phyloP scores from a whole-genome alignment of 2,888 invertebrate genomes.

The Drosophila melanosoma region DNA sequence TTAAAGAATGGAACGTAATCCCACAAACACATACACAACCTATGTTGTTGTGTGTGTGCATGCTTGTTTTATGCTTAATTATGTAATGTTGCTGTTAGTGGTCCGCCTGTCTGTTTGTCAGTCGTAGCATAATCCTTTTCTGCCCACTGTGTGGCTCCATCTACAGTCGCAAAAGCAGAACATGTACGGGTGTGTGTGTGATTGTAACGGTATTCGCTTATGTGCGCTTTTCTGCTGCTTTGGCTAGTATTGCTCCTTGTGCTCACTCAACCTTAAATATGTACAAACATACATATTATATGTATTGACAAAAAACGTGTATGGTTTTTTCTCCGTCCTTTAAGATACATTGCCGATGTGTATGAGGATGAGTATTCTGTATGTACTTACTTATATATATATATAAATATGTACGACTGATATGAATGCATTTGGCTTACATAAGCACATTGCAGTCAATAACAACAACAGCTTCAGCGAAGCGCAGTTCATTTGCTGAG shows the following conservation, averaged over 20 bases:
- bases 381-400: neutral
- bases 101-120: neutral
- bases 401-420: conserved; percentile 11
- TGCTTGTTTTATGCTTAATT: conserved; percentile 44
- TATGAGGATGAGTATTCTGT: neutral
- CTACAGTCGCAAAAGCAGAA: conserved; percentile 12
- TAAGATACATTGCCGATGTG: neutral
- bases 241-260: conserved; percentile 28
- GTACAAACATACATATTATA: neutral
- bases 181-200: neutral
- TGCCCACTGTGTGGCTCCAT: conserved; percentile 17
- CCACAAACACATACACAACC: neutral
- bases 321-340: conserved; percentile 8
- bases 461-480: conserved; percentile 29
- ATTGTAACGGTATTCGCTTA: conserved; percentile 8
- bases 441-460: conserved; percentile 56
- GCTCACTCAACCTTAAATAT: conserved; percentile 3
- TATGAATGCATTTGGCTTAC: conserved; percentile 49
- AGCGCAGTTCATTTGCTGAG: conserved; percentile 38
- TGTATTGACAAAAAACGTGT: conserved; percentile 25
- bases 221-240: conserved; percentile 11
- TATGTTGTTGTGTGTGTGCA: neutral
- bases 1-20: conserved; percentile 54
- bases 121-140: conserved; percentile 40
- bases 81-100: conserved; percentile 42